Percentiles rank a stretch among this genome's conserved stretches.
Evolutionary conservation across 2,113 vertebrate genomes (phyloP).

Genomic region (Sminthopsis crassicaudata): DNA sequence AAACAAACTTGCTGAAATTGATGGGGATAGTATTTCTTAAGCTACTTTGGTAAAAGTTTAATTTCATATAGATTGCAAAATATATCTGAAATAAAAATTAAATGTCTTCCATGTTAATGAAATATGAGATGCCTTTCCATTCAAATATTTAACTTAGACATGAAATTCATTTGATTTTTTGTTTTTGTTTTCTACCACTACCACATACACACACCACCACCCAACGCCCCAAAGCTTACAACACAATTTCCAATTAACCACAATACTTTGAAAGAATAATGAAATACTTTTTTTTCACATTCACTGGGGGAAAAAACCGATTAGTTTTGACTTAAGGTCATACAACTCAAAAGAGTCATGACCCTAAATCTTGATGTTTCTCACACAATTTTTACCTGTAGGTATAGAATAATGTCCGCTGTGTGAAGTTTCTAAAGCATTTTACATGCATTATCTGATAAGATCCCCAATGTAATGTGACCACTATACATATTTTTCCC

Average conservation of each 20-base stretch:
- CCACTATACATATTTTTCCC: not conserved
- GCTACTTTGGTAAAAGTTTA: slow-evolving; percentile 17
- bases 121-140: not conserved
- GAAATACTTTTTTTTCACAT: not conserved
- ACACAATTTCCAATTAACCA: slow-evolving; percentile 46
- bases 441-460: not conserved
- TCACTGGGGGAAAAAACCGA: not conserved
- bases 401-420: not conserved
- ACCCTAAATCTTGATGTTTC: slow-evolving; percentile 48
- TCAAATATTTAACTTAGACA: slow-evolving; percentile 34
- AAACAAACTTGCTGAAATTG: slow-evolving; percentile 40
- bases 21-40: slow-evolving; percentile 29
- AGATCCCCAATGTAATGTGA: not conserved
- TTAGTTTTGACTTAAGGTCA: slow-evolving; percentile 42
- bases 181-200: no score
- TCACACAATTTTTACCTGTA: slow-evolving; percentile 26
- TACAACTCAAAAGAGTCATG: slow-evolving; percentile 29
- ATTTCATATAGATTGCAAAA: slow-evolving; percentile 42
- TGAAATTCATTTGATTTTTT: not conserved
- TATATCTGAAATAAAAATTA: slow-evolving; percentile 26
- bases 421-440: not conserved
- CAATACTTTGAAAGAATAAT: not conserved
- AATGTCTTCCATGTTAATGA: not conserved
- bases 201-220: no score
- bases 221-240: not conserved